Percentiles rank a stretch among this genome's conserved stretches.
These are phyloP conservation scores for Petroica traversi DNA, from an alignment of 2,113 vertebrate species.

Conservation along the genomic window DNA sequence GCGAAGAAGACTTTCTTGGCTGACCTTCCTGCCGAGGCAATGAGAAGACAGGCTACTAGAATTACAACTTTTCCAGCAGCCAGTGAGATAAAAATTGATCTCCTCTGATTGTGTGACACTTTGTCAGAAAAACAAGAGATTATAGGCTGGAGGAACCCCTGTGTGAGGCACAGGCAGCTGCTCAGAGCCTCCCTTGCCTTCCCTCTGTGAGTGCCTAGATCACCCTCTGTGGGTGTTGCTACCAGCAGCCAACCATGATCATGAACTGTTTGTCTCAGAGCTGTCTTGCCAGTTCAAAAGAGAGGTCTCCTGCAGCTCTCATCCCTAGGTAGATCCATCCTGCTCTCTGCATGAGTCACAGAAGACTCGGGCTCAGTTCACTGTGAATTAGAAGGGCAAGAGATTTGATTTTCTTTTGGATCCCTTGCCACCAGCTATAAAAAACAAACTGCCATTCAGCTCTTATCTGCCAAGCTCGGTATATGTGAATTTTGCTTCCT, in stretches of 20 bases:
- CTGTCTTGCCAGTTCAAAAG: not conserved
- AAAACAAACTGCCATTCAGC: constrained; percentile 68
- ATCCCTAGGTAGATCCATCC: not conserved
- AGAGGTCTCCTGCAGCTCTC: not conserved
- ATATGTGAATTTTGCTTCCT: constrained; percentile 80
- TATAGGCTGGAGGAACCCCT: not conserved
- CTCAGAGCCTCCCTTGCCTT: not conserved
- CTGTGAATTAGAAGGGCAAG: constrained; percentile 5
- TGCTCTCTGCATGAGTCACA: not conserved
- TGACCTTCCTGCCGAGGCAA: not conserved
- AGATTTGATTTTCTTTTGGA: constrained; percentile 50
- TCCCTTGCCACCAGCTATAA: constrained; percentile 45
- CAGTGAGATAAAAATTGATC: not conserved
- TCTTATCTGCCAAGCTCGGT: constrained; percentile 78
- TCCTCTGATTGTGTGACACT: not conserved
- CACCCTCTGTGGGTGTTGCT: not conserved
- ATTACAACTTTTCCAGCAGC: not conserved
- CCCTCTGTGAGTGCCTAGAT: rapidly evolving
- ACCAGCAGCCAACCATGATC: not conserved
- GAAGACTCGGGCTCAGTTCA: not conserved
- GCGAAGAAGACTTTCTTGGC: not conserved
- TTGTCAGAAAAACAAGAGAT: not conserved
- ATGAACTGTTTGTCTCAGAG: rapidly evolving
- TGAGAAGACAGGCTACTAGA: not conserved
- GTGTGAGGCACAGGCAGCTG: not conserved